Percentiles rank a stretch among this genome's conserved stretches.
These are phyloP conservation scores for Propithecus deckenii DNA, from an alignment of 2,797 vertebrate species.

Conservation along the genomic window DNA sequence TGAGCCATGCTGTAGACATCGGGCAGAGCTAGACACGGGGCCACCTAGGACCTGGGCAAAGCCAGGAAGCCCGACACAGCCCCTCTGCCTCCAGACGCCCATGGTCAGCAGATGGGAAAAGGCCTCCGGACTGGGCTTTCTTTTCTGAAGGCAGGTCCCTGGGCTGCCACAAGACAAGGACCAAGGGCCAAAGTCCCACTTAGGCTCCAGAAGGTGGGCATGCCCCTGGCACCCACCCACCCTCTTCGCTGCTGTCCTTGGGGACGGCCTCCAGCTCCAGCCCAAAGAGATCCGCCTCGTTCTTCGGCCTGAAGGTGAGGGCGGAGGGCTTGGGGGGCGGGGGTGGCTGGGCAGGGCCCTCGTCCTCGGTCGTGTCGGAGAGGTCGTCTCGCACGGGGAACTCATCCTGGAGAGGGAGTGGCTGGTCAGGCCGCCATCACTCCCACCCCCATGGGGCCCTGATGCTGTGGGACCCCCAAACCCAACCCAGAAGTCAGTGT, in stretches of 20 bases:
- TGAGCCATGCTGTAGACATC: neutral
- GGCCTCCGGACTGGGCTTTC: neutral
- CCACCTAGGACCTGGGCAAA: too few relatives aligned
- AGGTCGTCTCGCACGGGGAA: constrained; percentile 92
- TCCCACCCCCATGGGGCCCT: fast-evolving
- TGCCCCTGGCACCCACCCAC: constrained; percentile 74
- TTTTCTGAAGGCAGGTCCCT: neutral
- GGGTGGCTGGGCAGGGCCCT: constrained; percentile 79
- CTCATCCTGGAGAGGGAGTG: constrained; percentile 83
- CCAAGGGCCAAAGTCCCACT: too few relatives aligned
- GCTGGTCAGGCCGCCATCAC: neutral
- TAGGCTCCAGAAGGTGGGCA: neutral
- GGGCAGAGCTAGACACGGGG: neutral
- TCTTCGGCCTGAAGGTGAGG: constrained; percentile 90
- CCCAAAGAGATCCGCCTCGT: constrained; percentile 93
- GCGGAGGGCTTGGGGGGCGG: constrained; percentile 84
- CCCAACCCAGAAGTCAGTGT: neutral
- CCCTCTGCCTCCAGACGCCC: neutral
- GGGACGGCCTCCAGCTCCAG: constrained; percentile 89
- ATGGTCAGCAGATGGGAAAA: neutral
- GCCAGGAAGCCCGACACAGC: neutral
- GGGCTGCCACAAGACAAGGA: neutral
- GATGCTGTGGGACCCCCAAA: neutral
- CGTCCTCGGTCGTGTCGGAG: constrained; percentile 92
- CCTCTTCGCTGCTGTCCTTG: constrained; percentile 92